These are phyloP conservation scores for Eueremaeus valkanovi DNA, from an alignment of 2,888 invertebrate genomes.

Conservation along the genomic window DNA sequence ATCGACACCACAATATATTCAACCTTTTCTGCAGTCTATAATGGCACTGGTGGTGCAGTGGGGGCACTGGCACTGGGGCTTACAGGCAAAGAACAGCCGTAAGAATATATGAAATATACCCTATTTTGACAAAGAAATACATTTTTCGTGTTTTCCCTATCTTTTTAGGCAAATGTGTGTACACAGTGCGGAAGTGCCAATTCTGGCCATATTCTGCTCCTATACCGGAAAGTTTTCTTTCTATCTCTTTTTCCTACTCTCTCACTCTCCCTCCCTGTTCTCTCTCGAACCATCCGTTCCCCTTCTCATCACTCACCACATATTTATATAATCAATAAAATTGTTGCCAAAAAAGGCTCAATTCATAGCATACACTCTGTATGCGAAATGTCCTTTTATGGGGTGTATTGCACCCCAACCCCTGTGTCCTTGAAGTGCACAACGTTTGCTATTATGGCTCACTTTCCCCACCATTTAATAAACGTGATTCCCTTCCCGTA, in stretches of 20 bases:
- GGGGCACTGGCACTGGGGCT: no score
- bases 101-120: no score
- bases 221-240: conserved; percentile 19
- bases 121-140: no score
- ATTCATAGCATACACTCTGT: not conserved
- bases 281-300: not conserved
- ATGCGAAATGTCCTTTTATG: not conserved
- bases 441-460: not conserved
- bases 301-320: conserved; percentile 11
- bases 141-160: no score
- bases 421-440: conserved; percentile 1
- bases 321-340: conserved; percentile 22
- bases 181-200: conserved; percentile 9
- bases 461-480: conserved; percentile 1
- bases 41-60: no score
- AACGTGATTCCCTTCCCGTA: not conserved
- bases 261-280: not conserved
- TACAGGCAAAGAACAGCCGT: not conserved
- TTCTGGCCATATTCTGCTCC: not conserved
- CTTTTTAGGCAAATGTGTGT: no score
- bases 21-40: no score
- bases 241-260: not conserved
- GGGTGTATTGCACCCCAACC: not conserved
- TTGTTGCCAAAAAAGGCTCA: not conserved
- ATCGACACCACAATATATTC: not conserved